phyloP scores from a whole-genome alignment of 2,113 vertebrate species.

The Edolisoma coerulescens region DNA sequence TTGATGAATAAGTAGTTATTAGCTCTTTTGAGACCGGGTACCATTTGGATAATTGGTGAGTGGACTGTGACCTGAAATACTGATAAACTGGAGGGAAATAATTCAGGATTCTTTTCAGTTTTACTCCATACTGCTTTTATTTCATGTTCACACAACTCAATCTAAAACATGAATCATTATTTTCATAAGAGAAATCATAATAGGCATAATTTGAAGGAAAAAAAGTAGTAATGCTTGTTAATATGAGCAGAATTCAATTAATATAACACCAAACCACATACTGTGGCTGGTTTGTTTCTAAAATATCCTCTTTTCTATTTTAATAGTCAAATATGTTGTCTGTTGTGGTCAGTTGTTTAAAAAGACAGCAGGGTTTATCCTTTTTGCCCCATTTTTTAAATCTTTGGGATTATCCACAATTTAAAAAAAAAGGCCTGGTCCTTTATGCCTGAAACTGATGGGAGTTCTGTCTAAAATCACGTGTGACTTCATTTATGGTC shows the following conservation, averaged over 20 bases:
- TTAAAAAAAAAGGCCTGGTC: not conserved
- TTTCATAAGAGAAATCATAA: slow-evolving; percentile 28
- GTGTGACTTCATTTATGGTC: not conserved
- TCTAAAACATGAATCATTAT: slow-evolving; percentile 28
- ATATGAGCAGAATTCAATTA: slow-evolving; percentile 55
- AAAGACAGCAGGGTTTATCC: not conserved
- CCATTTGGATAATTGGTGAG: slow-evolving; percentile 44
- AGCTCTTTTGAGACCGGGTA: not conserved
- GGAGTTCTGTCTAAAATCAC: not conserved
- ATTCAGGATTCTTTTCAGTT: slow-evolving; percentile 33
- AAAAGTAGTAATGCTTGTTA: not conserved
- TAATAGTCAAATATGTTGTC: not conserved
- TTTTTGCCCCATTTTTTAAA: not conserved
- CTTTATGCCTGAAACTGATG: not conserved
- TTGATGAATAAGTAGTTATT: slow-evolving; percentile 45
- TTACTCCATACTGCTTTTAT: slow-evolving; percentile 36
- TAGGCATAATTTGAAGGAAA: slow-evolving; percentile 23
- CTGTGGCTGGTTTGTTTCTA: slow-evolving; percentile 1
- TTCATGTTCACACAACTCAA: slow-evolving; percentile 41
- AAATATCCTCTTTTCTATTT: not conserved
- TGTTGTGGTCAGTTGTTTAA: not conserved
- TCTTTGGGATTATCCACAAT: not conserved
- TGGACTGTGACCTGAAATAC: slow-evolving; percentile 40
- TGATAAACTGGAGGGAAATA: slow-evolving; percentile 37
- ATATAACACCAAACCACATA: slow-evolving; percentile 1